A percentile compares a stretch with the other conserved stretches of the same genome.
Evolutionary conservation across 2,888 invertebrate genomes (phyloP).

Genomic region (Tinea pellionella): DNA sequence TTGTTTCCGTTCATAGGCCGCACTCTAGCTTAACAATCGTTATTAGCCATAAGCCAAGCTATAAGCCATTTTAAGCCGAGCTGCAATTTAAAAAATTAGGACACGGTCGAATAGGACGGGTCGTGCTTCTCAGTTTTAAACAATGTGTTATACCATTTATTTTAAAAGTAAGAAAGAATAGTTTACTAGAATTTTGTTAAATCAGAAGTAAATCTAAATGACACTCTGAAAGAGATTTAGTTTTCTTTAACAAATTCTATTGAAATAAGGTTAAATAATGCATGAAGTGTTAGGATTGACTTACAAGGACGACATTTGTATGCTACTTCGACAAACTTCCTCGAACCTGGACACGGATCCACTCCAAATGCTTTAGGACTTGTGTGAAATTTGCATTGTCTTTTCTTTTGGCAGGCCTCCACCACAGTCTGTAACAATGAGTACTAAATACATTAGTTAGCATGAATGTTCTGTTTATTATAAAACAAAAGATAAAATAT

Average conservation of each 20-base stretch:
- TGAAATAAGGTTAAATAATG: neutral
- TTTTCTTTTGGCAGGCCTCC: conserved; percentile 92
- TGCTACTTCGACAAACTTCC: conserved; percentile 94
- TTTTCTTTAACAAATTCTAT: neutral
- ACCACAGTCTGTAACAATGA: conserved; percentile 94
- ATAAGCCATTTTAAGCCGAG: too few species aligned
- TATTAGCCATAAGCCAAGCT: too few species aligned
- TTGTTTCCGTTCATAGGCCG: too few species aligned
- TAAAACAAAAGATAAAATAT: too few species aligned
- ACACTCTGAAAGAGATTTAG: neutral
- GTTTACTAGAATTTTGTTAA: too few species aligned
- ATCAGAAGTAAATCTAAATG: neutral
- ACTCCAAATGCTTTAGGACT: conserved; percentile 88
- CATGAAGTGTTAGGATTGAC: conserved; percentile 37
- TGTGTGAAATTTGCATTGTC: conserved; percentile 91
- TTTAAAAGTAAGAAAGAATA: too few species aligned
- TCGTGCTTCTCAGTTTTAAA: too few species aligned
- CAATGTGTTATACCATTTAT: too few species aligned
- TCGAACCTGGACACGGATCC: conserved; percentile 92
- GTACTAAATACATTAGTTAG: conserved; percentile 74
- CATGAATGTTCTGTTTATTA: conserved; percentile 31
- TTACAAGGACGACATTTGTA: conserved; percentile 98
- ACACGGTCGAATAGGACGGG: too few species aligned
- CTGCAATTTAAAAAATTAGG: too few species aligned
- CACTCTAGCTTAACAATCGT: too few species aligned